These are phyloP conservation scores for Drosophila novamexicana DNA, from an alignment of 1,140 invertebrate species.

Conservation along the genomic window DNA sequence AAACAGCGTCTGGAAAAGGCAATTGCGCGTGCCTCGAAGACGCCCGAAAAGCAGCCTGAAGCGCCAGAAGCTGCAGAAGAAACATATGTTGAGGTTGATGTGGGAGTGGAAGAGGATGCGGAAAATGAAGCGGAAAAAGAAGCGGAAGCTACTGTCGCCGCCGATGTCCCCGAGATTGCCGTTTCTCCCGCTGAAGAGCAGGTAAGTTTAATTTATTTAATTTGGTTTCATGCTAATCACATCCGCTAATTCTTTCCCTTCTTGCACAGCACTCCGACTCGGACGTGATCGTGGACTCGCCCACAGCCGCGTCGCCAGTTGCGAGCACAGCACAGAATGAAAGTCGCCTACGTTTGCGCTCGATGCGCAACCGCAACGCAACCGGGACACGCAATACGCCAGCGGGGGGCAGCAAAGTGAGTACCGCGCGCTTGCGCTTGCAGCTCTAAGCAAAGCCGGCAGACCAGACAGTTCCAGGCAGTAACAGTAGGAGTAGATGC, in stretches of 20 bases:
- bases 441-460: constrained; percentile 54
- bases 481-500: background rate
- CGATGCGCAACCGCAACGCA: constrained; percentile 43
- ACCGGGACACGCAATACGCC: constrained; percentile 19
- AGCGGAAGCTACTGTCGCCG: background rate
- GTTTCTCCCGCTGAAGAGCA: background rate
- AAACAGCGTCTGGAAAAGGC: constrained; percentile 39
- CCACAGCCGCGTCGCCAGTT: constrained; percentile 31
- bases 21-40: constrained; percentile 45
- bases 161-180: background rate
- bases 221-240: background rate
- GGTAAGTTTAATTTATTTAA: no score
- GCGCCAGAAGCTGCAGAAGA: background rate
- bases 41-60: constrained; percentile 39
- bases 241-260: background rate
- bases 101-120: background rate
- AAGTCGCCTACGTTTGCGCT: constrained; percentile 50
- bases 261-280: constrained; percentile 47
- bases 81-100: background rate
- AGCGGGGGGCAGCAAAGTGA: constrained; percentile 60
- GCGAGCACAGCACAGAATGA: constrained; percentile 8
- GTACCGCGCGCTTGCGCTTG: constrained; percentile 60
- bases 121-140: background rate
- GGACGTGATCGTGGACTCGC: constrained; percentile 63
- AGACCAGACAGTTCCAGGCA: background rate